Conservation (phyloP, 2,797 vertebrate genomes). For the Merluccius polli region DNA sequence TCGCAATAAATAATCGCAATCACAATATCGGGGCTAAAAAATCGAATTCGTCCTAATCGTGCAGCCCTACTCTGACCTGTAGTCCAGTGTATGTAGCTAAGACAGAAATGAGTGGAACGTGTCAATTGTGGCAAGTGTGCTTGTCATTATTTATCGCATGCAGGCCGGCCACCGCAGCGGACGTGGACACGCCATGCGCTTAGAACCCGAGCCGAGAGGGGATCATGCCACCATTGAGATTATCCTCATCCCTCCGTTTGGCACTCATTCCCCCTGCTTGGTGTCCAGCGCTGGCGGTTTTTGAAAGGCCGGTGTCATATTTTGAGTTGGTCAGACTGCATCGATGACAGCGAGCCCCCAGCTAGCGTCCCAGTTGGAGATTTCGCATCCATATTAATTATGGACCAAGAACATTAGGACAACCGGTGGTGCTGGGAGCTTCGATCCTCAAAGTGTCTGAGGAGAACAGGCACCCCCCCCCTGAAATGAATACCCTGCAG, state of each 20-base stretch:
- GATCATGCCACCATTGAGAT: neutral
- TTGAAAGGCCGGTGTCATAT: neutral
- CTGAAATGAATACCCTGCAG: slow-evolving; percentile 4
- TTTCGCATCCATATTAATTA: slow-evolving; percentile 12
- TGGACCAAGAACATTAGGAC: neutral
- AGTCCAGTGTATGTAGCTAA: neutral
- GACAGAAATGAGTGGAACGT: too few relatives aligned
- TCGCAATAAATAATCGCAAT: too few relatives aligned
- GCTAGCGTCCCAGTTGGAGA: slow-evolving; percentile 6
- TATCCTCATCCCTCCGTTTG: neutral
- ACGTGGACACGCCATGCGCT: neutral
- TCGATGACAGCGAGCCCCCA: neutral
- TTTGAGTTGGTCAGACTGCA: slow-evolving; percentile 6
- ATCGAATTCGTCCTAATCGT: too few relatives aligned
- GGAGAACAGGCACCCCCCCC: neutral
- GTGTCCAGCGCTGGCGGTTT: neutral
- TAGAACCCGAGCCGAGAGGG: neutral
- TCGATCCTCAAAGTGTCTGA: neutral
- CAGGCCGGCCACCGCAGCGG: neutral
- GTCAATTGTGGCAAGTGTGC: neutral
- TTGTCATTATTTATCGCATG: neutral
- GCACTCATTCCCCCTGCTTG: neutral
- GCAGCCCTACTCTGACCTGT: slow-evolving; percentile 7
- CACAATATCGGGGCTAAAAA: too few relatives aligned
- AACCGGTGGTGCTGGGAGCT: neutral